Evolutionary conservation across 1,140 invertebrate species (phyloP), one percentile per base, ranked within the genome.

Genomic region (Brachionus manjavacas): DNA sequence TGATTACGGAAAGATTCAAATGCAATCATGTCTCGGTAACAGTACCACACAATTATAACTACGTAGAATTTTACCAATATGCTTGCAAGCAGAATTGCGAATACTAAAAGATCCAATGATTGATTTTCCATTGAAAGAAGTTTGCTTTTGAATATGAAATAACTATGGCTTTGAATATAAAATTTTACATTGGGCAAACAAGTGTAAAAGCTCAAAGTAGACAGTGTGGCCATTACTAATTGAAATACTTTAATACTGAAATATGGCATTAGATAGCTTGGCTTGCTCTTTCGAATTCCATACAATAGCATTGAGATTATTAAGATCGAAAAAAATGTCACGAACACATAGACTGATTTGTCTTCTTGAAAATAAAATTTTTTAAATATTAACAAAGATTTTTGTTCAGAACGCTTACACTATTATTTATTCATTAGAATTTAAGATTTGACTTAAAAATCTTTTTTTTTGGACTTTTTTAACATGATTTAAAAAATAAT

Each of bases 201-300:
- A n/a, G 72, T 49, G 28, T 76, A 76, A 49, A 76, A 76, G 16
- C 72, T 49, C 20, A 76, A 28, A 25, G 72, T 76, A n/a, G 72
- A 25, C 23, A 76, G 12, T 52, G 72, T 49, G 8, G 72, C 72
- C 72, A 76, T 76, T 25, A 76, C 72, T 76, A 76, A 43, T 76
- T 76, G 72, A 49, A 76, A 76, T 14, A 76, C 72, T 76, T 76
- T 76, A 49, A 76, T 76, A 49, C 72, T 76, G 46, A 76, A 76
- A 46, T 76, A 76, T 76, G 72, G 72, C 72, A 76, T 76, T 49
- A 76, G 49, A 25, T 76, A 76, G 43, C 72, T 76, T 14, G 72
- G 72, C 12, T 49, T 76, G 16, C 25, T 76, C 11, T 76, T 76
- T 23, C 41, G 20, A 9, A 76, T 49, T 25, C 72, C 72, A 76